Conservation (phyloP, 2,797 vertebrate genomes). For the Sebastes nivosus region DNA sequence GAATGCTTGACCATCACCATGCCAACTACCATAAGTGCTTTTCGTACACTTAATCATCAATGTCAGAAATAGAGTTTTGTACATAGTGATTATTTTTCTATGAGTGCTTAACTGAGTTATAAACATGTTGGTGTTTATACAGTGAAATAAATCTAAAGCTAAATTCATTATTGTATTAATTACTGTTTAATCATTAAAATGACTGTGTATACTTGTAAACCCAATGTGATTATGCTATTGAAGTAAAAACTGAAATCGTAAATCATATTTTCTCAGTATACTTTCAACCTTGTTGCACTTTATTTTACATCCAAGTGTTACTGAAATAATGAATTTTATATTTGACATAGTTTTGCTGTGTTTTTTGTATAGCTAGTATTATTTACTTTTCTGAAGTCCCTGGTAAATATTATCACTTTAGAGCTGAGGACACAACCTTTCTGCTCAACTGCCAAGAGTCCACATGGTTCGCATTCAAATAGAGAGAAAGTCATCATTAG, state of each 20-base stretch:
- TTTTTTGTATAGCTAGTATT: neutral
- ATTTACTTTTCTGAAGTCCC: neutral
- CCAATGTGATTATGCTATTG: neutral
- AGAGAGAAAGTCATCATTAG: neutral
- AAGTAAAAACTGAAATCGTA: neutral
- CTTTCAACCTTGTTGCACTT: neutral
- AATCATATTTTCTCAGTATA: neutral
- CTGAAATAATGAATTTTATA: neutral
- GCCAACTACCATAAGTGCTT: neutral
- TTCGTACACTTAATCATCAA: neutral
- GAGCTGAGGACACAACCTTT: neutral
- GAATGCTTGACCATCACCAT: neutral
- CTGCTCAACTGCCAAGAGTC: neutral
- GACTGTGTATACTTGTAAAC: neutral
- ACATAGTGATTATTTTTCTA: neutral
- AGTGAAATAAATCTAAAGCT: neutral
- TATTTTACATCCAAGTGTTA: neutral
- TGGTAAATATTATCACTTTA: neutral
- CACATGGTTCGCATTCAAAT: neutral
- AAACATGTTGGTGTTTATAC: neutral
- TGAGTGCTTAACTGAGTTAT: neutral
- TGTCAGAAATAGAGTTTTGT: slow-evolving; percentile 1
- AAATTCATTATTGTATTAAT: neutral
- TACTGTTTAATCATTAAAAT: slow-evolving; percentile 14
- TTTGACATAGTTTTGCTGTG: neutral